Evolutionary conservation across 2,888 invertebrate species (phyloP).

Genomic region (Parnassius mnemosyne): DNA sequence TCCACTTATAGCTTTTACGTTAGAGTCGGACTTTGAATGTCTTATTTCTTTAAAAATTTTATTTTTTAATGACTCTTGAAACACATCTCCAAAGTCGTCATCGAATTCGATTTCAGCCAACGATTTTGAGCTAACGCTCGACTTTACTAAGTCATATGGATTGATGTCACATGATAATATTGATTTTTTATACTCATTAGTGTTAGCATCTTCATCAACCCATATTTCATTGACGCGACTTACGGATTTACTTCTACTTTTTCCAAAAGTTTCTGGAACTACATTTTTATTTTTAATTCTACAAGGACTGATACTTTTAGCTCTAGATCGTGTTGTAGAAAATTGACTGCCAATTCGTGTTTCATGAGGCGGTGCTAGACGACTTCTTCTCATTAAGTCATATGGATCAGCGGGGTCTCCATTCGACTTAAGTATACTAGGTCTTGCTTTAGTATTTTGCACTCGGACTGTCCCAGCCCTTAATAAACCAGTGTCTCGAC

Average conservation of each 20-base stretch:
- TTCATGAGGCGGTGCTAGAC: constrained; percentile 84
- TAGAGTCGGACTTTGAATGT: constrained; percentile 69
- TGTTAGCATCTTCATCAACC: constrained; percentile 61
- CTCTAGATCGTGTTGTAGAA: constrained; percentile 70
- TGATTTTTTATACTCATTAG: constrained; percentile 80
- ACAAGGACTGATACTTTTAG: constrained; percentile 81
- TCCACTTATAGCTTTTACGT: constrained; percentile 84
- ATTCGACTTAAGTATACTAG: constrained; percentile 83
- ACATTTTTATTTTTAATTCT: constrained; percentile 78
- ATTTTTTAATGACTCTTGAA: constrained; percentile 62
- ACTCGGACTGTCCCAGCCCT: constrained; percentile 84
- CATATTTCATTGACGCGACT: constrained; percentile 73
- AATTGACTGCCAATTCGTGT: constrained; percentile 77
- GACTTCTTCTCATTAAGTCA: constrained; percentile 89
- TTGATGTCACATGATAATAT: constrained; percentile 92
- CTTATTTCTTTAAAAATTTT: constrained; percentile 49
- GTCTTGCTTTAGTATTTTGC: constrained; percentile 80
- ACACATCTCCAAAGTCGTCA: constrained; percentile 71
- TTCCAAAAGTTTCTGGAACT: constrained; percentile 63
- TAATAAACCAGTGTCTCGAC: constrained; percentile 67
- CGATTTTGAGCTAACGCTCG: constrained; percentile 67
- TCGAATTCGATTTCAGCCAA: constrained; percentile 76
- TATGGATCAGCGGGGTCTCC: constrained; percentile 84
- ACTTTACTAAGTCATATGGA: constrained; percentile 89
- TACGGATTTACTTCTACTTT: constrained; percentile 72